A percentile compares a stretch with the other conserved stretches of the same genome.
These are phyloP conservation scores for Heptranchias perlo DNA, from an alignment of 2,113 vertebrate species.

Conservation along the genomic window DNA sequence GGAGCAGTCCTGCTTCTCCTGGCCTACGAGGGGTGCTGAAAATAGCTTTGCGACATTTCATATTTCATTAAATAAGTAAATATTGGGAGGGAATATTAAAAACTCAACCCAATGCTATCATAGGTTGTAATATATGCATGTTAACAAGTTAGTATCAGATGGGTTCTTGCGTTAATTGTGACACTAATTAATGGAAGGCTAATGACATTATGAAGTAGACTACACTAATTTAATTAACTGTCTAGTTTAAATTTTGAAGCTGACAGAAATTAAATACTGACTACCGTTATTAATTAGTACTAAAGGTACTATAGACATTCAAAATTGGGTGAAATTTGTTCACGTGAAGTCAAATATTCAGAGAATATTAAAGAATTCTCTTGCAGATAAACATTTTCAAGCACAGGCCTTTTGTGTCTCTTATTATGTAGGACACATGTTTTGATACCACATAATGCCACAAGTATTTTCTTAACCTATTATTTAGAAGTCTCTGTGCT, in stretches of 20 bases:
- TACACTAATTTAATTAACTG: neutral
- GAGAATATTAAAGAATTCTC: neutral
- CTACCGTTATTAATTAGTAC: neutral
- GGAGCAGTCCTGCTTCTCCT: too few species aligned
- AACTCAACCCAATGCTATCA: neutral
- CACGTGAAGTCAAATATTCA: neutral
- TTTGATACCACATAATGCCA: neutral
- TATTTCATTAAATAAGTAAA: neutral
- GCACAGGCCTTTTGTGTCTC: neutral
- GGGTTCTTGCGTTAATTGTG: neutral
- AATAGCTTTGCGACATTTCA: neutral
- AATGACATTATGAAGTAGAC: neutral
- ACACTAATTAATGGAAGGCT: neutral
- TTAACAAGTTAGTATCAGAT: neutral
- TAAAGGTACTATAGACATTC: neutral
- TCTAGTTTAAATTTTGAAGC: neutral
- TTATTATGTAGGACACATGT: neutral
- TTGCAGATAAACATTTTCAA: neutral
- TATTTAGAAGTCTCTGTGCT: neutral
- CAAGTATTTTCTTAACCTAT: neutral
- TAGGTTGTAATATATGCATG: neutral
- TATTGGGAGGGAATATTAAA: neutral
- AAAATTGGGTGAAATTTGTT: neutral
- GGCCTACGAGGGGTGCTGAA: neutral
- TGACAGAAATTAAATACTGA: neutral